Base-by-base conservation (phyloP, 2,888 invertebrate genomes). In the Chrysolina oricalcia region DNA sequence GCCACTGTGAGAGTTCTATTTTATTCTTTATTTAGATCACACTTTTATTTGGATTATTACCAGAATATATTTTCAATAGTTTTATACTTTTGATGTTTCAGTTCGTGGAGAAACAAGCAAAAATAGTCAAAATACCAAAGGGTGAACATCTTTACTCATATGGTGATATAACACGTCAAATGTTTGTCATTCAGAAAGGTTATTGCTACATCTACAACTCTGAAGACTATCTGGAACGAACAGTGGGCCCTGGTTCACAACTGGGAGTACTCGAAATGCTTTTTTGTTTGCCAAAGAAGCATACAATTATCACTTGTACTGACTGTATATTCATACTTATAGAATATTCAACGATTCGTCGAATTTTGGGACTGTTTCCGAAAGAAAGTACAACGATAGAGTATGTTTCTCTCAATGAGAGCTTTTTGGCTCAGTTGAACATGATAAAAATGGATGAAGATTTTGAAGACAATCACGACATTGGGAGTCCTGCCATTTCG, bases 241-340 rank as follows among this genome's bases (percentile, higher is more conserved):
- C 71, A 1, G 62, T 79, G 2, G 75, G 74, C 19, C 74, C 77
- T 11, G 76, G 74, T 11, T 62, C 40, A 13, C 85, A 88, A 72
- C 89, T 90, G 77, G 91, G 91, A 35, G 87, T 87, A 23, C 78
- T 90, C 0, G 91, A 90, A 86, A 90, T 91, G 90, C 82, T 91
- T 0, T 90, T 88, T 75, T 90, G 90, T 23, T 83, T 91, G 13
- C 90, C 90, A 1, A 91, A 91, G 84, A 89, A 90, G 70, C 88
- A 90, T 82, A 91, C 91, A 27, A 89, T 90, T 27, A 76, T 89
- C 86, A 90, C 91, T 76, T 86, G 89, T 76, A 91, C 91, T 79
- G 90, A 91, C 85, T 91, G 91, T 85, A 88, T 90, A 83, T 85
- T 91, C 77, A 87, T 91, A 65, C 89, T 89, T 78, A 85, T 91